phyloP scores from a whole-genome alignment of 2,113 vertebrate genomes.

The human region DNA sequence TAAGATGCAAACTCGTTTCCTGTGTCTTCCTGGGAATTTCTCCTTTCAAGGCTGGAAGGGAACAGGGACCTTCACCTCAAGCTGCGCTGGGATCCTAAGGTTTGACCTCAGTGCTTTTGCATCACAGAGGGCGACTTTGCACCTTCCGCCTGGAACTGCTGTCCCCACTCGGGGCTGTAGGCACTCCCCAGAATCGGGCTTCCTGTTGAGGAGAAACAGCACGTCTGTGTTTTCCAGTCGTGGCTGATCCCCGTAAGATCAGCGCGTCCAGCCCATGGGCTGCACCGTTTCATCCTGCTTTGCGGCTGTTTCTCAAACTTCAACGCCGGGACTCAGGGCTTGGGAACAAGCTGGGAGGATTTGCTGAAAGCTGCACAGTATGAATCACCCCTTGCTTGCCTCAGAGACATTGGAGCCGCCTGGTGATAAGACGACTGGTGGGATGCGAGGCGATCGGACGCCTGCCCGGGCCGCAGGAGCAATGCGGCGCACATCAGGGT shows the following conservation, averaged over 20 bases:
- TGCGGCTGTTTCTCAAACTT: not conserved
- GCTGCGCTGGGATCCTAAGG: not conserved
- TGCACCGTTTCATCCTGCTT: not conserved
- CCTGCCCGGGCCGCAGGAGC: too few species aligned
- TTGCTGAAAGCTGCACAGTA: not conserved
- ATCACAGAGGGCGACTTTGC: not conserved
- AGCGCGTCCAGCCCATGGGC: not conserved
- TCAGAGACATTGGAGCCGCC: not conserved
- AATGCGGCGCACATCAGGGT: too few species aligned
- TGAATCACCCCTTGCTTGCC: not conserved
- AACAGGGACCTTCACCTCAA: accelerated
- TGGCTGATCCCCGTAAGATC: not conserved
- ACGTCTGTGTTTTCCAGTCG: not conserved
- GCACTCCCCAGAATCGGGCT: not conserved
- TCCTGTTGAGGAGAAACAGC: not conserved
- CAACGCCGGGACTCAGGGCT: not conserved
- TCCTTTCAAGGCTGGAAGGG: not conserved
- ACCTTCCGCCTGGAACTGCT: not conserved
- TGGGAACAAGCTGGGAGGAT: not conserved
- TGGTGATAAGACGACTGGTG: not conserved
- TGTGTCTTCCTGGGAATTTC: not conserved
- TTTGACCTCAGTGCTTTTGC: not conserved
- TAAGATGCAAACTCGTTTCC: not conserved
- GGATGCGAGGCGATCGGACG: accelerated
- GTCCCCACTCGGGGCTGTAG: not conserved